Evolutionary conservation across 2,113 vertebrate genomes (phyloP).

Genomic region (Scomber japonicus): DNA sequence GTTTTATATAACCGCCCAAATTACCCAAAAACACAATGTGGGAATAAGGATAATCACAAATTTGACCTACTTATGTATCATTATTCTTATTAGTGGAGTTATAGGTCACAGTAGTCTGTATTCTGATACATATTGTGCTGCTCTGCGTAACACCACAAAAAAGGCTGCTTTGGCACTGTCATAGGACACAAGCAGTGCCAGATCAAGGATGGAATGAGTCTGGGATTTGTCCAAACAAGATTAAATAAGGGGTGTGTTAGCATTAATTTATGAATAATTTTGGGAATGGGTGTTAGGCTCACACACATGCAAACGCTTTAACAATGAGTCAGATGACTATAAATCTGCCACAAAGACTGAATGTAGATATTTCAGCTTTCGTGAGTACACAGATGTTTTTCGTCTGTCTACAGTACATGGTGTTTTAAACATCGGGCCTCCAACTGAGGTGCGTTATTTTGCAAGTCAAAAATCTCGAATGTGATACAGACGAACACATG

Average conservation of each 20-base stretch:
- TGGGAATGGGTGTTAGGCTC: slow-evolving; percentile 31
- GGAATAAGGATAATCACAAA: slow-evolving; percentile 39
- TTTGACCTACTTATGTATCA: slow-evolving; percentile 40
- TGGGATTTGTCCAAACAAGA: slow-evolving; percentile 72
- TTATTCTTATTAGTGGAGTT: slow-evolving; percentile 42
- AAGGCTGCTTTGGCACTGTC: not conserved
- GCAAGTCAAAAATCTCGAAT: slow-evolving; percentile 17
- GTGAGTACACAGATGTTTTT: slow-evolving; percentile 48
- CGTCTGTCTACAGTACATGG: not conserved
- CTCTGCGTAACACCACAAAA: slow-evolving; percentile 13
- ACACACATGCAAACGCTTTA: slow-evolving; percentile 60
- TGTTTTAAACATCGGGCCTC: slow-evolving; percentile 17
- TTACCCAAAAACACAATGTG: not conserved
- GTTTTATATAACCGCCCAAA: slow-evolving; percentile 14
- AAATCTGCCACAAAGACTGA: slow-evolving; percentile 34
- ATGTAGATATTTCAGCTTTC: slow-evolving; percentile 14
- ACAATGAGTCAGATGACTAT: slow-evolving; percentile 39
- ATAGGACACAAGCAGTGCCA: slow-evolving; percentile 17
- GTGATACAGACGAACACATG: slow-evolving; percentile 21
- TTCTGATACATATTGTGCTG: slow-evolving; percentile 18
- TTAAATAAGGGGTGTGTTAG: slow-evolving; percentile 66
- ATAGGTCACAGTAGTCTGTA: slow-evolving; percentile 10
- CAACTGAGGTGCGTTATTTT: not conserved
- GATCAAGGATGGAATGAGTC: slow-evolving; percentile 58
- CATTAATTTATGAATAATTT: slow-evolving; percentile 63